Conservation (phyloP, 1,140 invertebrate genomes). For the Pomacea maculata region DNA sequence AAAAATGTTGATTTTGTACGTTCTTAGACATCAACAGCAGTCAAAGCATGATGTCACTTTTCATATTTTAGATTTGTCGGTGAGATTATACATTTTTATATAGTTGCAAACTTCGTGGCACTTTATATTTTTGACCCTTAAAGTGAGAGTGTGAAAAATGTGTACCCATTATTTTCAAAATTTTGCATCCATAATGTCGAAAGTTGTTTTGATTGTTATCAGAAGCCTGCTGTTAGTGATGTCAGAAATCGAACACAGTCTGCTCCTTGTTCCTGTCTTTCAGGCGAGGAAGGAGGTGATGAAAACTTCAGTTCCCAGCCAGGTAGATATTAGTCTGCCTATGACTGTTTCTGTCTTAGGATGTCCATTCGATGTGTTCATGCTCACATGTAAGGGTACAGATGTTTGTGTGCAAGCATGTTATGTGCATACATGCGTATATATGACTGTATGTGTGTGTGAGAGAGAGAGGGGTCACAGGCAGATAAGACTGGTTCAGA, state of each 20-base stretch:
- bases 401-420: background rate
- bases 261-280: slow-evolving; percentile 22
- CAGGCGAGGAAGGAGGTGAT: slow-evolving; percentile 24
- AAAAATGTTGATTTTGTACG: no score
- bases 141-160: no score
- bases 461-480: background rate
- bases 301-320: slow-evolving; percentile 25
- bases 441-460: background rate
- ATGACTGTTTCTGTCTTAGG: background rate
- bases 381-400: background rate
- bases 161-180: no score
- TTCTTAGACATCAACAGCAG: no score
- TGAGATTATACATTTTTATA: no score
- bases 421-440: slow-evolving; percentile 2
- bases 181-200: background rate
- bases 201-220: background rate
- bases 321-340: slow-evolving; percentile 5
- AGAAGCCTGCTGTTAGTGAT: slow-evolving; percentile 21
- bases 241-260: slow-evolving; percentile 29
- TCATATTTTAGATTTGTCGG: no score
- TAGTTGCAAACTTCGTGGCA: no score
- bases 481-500: no score
- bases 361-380: background rate
- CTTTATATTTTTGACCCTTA: no score
- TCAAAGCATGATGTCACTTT: no score